Evolutionary conservation across 1,140 invertebrate species (phyloP), one percentile per base, ranked within the genome.

Genomic region (Leptopilina clavipes): DNA sequence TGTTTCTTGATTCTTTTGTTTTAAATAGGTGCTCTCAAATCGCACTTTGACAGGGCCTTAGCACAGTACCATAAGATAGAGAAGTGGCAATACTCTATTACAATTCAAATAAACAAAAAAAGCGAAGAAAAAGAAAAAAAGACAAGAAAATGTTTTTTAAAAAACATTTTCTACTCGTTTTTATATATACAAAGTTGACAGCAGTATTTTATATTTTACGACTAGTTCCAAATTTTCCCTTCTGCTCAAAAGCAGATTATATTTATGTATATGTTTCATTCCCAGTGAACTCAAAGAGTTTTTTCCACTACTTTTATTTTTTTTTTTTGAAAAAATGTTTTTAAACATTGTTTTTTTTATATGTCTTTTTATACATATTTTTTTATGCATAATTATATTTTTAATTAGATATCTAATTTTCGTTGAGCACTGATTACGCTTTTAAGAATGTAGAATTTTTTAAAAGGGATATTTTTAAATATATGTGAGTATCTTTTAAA

Each of bases 161-260:
- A 22, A 22, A n/a, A n/a, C 59, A 72, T 79, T 75, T 75, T 78
- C 70, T 77, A 80, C 80, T 74, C 43, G 70, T 48, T 79, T 78
- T 77, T 40, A 79, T 78, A 79, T 78, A 78, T 84, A 83, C 71
- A 81, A 83, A 81, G 80, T 86, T 86, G 78, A 81, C 59, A 48
- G 71, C 79, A 83, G 82, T 85, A 86, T 87, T 86, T 87, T 86
- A 85, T 86, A 83, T 81, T 87, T 86, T 83, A 85, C 70, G 80
- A 31, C 74, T 78, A 77, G 65, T 54, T 59, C 56, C 11, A 65
- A 65, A 65, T 37, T 65, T 65, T 31, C n/a, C 22, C 22, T 14
- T 25, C 56, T 59, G 56, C 59, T n/a, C 22, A 59, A 22, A 22
- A 6, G 56, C 59, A 37, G 59, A 65, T 78, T 73, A 70, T 77